Evolutionary conservation across 2,888 invertebrate genomes (phyloP).

Genomic region (Eristalis pertinax): DNA sequence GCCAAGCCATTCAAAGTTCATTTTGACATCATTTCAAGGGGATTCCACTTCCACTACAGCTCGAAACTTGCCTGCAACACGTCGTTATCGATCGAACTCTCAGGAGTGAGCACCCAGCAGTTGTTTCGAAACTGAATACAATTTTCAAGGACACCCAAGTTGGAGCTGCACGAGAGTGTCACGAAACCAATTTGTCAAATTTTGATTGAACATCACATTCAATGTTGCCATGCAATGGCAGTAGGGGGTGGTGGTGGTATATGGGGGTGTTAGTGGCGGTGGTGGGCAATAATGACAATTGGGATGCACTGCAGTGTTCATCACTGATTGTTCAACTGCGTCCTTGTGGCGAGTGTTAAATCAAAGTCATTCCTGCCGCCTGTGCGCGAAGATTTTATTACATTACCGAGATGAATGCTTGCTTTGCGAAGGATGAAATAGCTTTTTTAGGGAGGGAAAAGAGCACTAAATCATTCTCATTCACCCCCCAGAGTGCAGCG

Average conservation of each 20-base stretch:
- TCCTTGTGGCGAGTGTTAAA: constrained; percentile 18
- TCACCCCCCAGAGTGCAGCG: constrained; percentile 6
- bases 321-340: background rate
- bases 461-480: constrained; percentile 32
- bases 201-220: constrained; percentile 39
- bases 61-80: background rate
- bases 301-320: background rate
- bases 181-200: constrained; percentile 48
- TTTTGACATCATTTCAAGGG: constrained; percentile 5
- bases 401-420: constrained; percentile 20
- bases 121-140: constrained; percentile 10
- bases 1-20: constrained; percentile 7
- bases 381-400: constrained; percentile 33
- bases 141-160: constrained; percentile 30
- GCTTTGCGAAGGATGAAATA: constrained; percentile 43
- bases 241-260: background rate
- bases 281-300: background rate
- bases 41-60: background rate
- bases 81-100: constrained; percentile 13
- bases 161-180: constrained; percentile 9
- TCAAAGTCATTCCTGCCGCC: constrained; percentile 8
- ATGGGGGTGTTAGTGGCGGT: background rate
- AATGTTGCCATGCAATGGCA: background rate
- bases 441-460: background rate
- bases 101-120: too few relatives aligned